phyloP scores from a whole-genome alignment of 1,140 invertebrate genomes.

The Papilio polytes region DNA sequence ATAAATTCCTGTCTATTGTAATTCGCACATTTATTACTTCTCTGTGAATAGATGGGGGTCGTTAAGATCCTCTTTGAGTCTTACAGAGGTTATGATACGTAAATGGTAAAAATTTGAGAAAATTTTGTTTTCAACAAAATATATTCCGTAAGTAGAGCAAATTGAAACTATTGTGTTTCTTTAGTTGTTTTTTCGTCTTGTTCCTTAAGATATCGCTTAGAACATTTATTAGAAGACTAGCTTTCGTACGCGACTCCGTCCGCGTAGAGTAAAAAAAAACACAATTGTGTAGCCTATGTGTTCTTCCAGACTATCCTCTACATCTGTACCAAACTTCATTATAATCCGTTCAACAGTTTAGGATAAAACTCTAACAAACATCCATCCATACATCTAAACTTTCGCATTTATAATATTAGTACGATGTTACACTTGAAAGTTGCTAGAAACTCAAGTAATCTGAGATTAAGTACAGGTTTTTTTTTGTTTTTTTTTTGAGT shows the following conservation, averaged over 20 bases:
- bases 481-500: no score
- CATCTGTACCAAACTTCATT: no score
- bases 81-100: slow-evolving; percentile 16
- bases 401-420: no score
- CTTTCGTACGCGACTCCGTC: no score
- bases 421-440: neutral
- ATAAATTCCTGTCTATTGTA: slow-evolving; percentile 38
- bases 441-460: no score
- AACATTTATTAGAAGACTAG: neutral
- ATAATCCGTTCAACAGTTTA: no score
- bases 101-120: slow-evolving; percentile 7
- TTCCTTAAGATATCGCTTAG: neutral
- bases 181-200: neutral
- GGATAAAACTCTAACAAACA: no score
- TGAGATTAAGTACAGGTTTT: no score
- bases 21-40: slow-evolving; percentile 31
- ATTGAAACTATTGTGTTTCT: neutral
- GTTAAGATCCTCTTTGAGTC: slow-evolving; percentile 33
- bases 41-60: neutral
- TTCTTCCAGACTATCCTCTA: no score
- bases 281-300: no score
- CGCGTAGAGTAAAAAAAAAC: no score
- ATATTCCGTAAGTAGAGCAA: neutral
- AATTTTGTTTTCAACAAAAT: neutral
- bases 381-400: no score